phyloP scores from a whole-genome alignment of 2,888 invertebrate species.

The Diaperis boleti region DNA sequence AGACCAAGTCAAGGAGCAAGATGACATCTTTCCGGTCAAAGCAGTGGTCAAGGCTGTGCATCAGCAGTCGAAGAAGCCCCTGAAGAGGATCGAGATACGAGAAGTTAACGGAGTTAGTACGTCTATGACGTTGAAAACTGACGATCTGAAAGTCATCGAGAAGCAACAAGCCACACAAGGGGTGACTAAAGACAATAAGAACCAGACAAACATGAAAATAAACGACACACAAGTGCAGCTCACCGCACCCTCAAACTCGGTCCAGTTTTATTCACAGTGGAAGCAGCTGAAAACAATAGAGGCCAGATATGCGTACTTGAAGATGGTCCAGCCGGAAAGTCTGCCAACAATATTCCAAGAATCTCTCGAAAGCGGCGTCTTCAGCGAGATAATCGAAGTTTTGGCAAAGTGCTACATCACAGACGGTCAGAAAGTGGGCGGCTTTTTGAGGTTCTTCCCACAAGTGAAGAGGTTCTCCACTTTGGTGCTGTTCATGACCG shows the following conservation, averaged over 20 bases:
- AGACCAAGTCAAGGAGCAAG: conserved; percentile 58
- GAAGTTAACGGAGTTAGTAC: conserved; percentile 44
- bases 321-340: conserved; percentile 69
- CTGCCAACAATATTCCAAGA: conserved; percentile 76
- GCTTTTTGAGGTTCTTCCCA: conserved; percentile 70
- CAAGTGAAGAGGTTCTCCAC: conserved; percentile 75
- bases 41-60: conserved; percentile 75
- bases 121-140: conserved; percentile 48
- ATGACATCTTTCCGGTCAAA: conserved; percentile 62
- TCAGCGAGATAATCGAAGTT: conserved; percentile 72
- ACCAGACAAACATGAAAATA: conserved; percentile 37
- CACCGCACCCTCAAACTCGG: conserved; percentile 71
- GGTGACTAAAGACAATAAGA: conserved; percentile 26
- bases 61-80: conserved; percentile 73
- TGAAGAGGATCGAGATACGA: conserved; percentile 67
- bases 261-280: conserved; percentile 77
- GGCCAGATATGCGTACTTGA: conserved; percentile 72
- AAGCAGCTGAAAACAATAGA: conserved; percentile 68
- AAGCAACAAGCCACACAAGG: conserved; percentile 19
- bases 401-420: conserved; percentile 67
- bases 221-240: conserved; percentile 55
- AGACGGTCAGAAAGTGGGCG: conserved; percentile 64
- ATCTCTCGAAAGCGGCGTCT: conserved; percentile 74
- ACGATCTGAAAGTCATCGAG: conserved; percentile 55
- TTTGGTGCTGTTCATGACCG: conserved; percentile 74